Evolutionary conservation across 2,888 invertebrate genomes (phyloP), one percentile per base, ranked within the genome.

Genomic region (Cerceris rybyensis): DNA sequence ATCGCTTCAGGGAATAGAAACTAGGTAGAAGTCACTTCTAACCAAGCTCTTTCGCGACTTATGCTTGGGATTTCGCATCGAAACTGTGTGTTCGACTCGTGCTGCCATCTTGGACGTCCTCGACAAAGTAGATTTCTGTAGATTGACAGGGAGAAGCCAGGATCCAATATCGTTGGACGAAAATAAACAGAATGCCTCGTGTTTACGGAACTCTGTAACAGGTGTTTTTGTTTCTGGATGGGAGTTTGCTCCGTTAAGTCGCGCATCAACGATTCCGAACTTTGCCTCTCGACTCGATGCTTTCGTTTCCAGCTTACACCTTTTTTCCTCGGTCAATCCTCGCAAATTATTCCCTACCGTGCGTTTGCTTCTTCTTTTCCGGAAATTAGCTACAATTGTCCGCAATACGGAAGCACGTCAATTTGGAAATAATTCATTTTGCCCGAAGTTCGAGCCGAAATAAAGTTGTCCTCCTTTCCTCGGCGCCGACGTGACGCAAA

Each of bases 191-290:
- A 80, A 80, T 61, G 59, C 66, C 70, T 78, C 68, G 68, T 78
- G 79, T 88, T 83, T 84, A 67, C 77, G 64, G 63, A 78, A 68
- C 65, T 79, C 69, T 76, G 84, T 87, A 88, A 88, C 88, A 88
- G 85, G 87, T 88, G 88, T 88, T 87, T 85, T 81, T 75, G 49
- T 46, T 70, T 52, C 46, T 67, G 50, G 17, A 49, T 64, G 54
- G 69, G 41, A 50, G 49, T 17, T 59, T 13, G 14, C 14, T 41
- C 28, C 54, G 43, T 43, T 67, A 8, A 17, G 39, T 66, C 46
- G 7, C n/a, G 41, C 58, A 49, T 17, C 41, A 8, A 6, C 54
- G 14, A 49, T 59, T 16, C 42, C 59, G 67, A 42, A 54, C 50
- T 63, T 73, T 39, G 11, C 46, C 6, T 54, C 59, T 41, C 11